phyloP scores from a whole-genome alignment of 2,888 invertebrate species.

The Leptinotarsa haldemani region DNA sequence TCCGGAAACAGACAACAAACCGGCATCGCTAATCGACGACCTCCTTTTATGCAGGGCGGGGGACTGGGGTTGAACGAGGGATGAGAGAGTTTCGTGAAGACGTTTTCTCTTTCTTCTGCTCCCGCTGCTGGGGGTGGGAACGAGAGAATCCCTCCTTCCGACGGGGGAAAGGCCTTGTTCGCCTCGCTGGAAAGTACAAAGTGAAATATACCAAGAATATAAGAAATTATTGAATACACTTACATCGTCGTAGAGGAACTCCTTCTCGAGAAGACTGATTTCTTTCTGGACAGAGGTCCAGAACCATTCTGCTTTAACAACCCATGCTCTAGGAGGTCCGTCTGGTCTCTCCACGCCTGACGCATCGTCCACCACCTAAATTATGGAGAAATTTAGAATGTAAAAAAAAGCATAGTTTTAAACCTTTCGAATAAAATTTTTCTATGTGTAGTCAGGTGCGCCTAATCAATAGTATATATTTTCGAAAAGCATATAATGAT shows the following conservation, averaged over 20 bases:
- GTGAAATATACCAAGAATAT: neutral
- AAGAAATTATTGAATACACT: constrained; percentile 22
- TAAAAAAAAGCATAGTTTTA: constrained; percentile 38
- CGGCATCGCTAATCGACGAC: constrained; percentile 88
- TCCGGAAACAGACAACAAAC: constrained; percentile 84
- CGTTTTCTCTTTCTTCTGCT: constrained; percentile 86
- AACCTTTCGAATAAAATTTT: constrained; percentile 30
- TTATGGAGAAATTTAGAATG: constrained; percentile 53
- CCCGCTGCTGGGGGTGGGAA: constrained; percentile 66
- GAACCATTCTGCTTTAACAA: constrained; percentile 96
- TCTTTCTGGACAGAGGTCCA: constrained; percentile 98
- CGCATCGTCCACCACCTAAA: constrained; percentile 87
- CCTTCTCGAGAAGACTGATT: constrained; percentile 89
- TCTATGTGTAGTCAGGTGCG: constrained; percentile 33
- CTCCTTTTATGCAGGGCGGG: constrained; percentile 81
- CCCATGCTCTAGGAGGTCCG: constrained; percentile 73
- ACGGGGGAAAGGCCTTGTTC: constrained; percentile 67
- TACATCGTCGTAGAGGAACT: constrained; percentile 86
- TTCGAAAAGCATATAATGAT: constrained; percentile 38
- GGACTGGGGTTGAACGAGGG: constrained; percentile 67
- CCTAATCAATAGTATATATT: constrained; percentile 34
- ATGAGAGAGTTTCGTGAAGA: constrained; percentile 72
- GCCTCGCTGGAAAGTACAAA: constrained; percentile 62
- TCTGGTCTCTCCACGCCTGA: constrained; percentile 77
- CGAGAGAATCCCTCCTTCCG: constrained; percentile 71